phyloP scores from a whole-genome alignment of 1,140 invertebrate species.

The Elymnias hypermnestra region DNA sequence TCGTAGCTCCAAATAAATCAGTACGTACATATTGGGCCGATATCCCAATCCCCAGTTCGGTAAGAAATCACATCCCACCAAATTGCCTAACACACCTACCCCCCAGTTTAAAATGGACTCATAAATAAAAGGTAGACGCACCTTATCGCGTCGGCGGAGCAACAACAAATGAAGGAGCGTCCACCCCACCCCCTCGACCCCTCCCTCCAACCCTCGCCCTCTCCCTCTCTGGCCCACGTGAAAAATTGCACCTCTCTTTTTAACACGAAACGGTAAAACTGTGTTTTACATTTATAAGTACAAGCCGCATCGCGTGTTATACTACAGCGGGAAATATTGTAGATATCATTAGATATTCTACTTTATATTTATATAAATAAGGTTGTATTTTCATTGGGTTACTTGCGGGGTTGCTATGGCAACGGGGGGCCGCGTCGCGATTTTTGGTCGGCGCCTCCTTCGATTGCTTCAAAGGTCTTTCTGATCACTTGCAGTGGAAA shows the following conservation, averaged over 20 bases:
- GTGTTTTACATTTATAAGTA: constrained; percentile 71
- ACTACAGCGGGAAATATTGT: neutral
- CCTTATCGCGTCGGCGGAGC: constrained; percentile 56
- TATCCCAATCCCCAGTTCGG: constrained; percentile 31
- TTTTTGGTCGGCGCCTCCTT: constrained; percentile 57
- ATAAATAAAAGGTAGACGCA: constrained; percentile 69
- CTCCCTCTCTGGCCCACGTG: constrained; percentile 23
- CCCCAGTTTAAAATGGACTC: constrained; percentile 67
- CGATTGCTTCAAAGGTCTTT: constrained; percentile 57
- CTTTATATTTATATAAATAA: constrained; percentile 24
- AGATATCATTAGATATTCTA: constrained; percentile 16
- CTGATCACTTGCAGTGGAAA: constrained; percentile 50
- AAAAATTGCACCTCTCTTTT: constrained; percentile 29
- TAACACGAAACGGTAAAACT: constrained; percentile 47
- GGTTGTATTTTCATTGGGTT: constrained; percentile 28
- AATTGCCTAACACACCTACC: constrained; percentile 61
- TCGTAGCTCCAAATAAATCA: constrained; percentile 21
- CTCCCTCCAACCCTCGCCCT: constrained; percentile 23
- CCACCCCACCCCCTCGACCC: too few species aligned
- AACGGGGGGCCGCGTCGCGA: constrained; percentile 55
- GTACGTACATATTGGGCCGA: constrained; percentile 28
- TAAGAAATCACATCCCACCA: constrained; percentile 44
- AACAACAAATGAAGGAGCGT: constrained; percentile 71
- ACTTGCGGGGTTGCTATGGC: constrained; percentile 36
- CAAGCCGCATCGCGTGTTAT: constrained; percentile 46